Evolutionary conservation across 2,888 invertebrate genomes (phyloP).

Genomic region (Cataglyphis altisquamis): DNA sequence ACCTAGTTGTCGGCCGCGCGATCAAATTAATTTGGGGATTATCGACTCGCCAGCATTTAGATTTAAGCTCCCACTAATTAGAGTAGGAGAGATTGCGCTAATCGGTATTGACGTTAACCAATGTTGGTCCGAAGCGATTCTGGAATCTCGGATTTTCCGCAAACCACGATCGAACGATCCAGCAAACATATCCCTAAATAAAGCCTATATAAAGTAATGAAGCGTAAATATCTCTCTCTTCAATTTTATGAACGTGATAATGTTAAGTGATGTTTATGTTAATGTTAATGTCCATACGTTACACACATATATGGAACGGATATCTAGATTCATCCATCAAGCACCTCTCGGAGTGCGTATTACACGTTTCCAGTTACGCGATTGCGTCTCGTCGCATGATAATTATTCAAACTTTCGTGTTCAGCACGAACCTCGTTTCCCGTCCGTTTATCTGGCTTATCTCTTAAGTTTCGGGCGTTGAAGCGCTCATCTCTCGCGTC

Average conservation of each 20-base stretch:
- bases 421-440: conserved; percentile 37
- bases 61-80: conserved; percentile 51
- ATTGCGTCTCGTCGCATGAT: conserved; percentile 47
- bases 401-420: conserved; percentile 72
- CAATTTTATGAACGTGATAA: conserved; percentile 24
- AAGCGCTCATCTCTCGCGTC: conserved; percentile 60
- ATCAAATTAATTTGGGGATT: conserved; percentile 47
- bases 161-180: neutral
- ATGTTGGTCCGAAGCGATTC: conserved; percentile 26
- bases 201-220: conserved; percentile 11
- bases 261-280: conserved; percentile 43
- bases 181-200: neutral
- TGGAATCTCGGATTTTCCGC: neutral
- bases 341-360: conserved; percentile 10
- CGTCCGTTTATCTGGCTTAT: conserved; percentile 60
- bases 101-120: conserved; percentile 45
- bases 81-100: conserved; percentile 42
- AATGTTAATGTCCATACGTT: conserved; percentile 30
- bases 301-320: neutral
- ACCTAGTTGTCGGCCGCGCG: neutral
- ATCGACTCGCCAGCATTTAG: conserved; percentile 43
- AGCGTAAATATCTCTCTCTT: conserved; percentile 26
- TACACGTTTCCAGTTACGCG: conserved; percentile 33
- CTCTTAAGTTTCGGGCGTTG: conserved; percentile 55
- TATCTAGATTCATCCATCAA: conserved; percentile 53